Percentiles rank a stretch among this genome's conserved stretches.
phyloP scores from a whole-genome alignment of 2,888 invertebrate genomes.

The Shargacucullia verbasci region DNA sequence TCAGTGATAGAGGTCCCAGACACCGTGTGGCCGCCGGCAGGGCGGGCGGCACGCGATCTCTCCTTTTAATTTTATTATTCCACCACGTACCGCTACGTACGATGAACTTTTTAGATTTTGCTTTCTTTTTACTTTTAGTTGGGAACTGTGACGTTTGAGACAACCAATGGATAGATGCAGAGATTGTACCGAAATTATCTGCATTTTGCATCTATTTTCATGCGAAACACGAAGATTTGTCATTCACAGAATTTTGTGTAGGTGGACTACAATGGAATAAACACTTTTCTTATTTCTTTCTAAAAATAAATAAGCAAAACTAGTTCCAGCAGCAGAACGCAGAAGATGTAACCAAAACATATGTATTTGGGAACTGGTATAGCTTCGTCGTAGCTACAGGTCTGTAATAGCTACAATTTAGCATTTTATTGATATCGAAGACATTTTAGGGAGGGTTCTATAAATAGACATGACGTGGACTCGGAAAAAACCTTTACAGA shows the following conservation, averaged over 20 bases:
- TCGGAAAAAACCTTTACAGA: slow-evolving; percentile 5
- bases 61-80: slow-evolving; percentile 60
- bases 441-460: slow-evolving; percentile 26
- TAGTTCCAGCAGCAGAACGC: too few species aligned
- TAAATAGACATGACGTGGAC: slow-evolving; percentile 19
- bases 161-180: slow-evolving; percentile 6
- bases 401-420: slow-evolving; percentile 26
- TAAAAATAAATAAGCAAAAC: too few species aligned
- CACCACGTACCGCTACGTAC: slow-evolving; percentile 63
- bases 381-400: slow-evolving; percentile 14
- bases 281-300: too few species aligned
- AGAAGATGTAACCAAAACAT: slow-evolving; percentile 9
- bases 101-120: slow-evolving; percentile 74
- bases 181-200: slow-evolving; percentile 2
- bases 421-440: slow-evolving; percentile 36
- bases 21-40: slow-evolving; percentile 26
- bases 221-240: too few species aligned
- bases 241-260: too few species aligned
- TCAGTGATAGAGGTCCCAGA: slow-evolving; percentile 35
- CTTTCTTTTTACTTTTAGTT: slow-evolving; percentile 60
- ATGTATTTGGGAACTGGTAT: slow-evolving; percentile 4
- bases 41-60: slow-evolving; percentile 72
- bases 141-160: slow-evolving; percentile 19
- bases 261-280: too few species aligned
- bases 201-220: slow-evolving; percentile 5